Conservation (phyloP, 2,113 vertebrate genomes). For the Barnardius zonarius region DNA sequence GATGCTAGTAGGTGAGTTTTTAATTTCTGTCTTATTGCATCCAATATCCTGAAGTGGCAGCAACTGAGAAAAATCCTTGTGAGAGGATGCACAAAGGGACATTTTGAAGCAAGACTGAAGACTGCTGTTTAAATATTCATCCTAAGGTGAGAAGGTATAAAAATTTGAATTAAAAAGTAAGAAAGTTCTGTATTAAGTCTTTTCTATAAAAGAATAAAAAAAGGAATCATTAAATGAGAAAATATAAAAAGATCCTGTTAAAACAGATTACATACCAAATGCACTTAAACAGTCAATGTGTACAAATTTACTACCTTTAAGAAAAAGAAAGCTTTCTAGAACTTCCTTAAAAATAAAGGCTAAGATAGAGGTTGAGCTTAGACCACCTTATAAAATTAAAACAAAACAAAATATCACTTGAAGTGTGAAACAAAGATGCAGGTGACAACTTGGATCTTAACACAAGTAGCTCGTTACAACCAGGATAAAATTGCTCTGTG, state of each 20-base stretch:
- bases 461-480: neutral
- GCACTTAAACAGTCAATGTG: neutral
- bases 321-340: neutral
- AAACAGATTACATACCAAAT: neutral
- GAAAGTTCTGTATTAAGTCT: neutral
- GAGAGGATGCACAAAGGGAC: constrained; percentile 76
- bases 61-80: constrained; percentile 75
- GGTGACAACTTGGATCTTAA: neutral
- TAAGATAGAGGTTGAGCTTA: neutral
- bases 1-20: constrained; percentile 72
- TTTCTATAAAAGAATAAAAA: neutral
- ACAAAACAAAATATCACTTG: neutral
- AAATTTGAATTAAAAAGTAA: neutral
- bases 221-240: neutral
- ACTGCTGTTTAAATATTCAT: constrained; percentile 53
- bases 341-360: neutral
- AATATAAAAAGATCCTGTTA: neutral
- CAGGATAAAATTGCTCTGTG: neutral
- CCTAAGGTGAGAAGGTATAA: neutral
- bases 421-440: neutral
- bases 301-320: neutral
- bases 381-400: neutral
- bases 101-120: constrained; percentile 57
- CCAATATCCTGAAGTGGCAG: constrained; percentile 82
- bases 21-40: constrained; percentile 76